Percentiles rank a stretch among this genome's conserved stretches.
Conservation (phyloP, 2,797 vertebrate species). For the Sarcoramphus papa region DNA sequence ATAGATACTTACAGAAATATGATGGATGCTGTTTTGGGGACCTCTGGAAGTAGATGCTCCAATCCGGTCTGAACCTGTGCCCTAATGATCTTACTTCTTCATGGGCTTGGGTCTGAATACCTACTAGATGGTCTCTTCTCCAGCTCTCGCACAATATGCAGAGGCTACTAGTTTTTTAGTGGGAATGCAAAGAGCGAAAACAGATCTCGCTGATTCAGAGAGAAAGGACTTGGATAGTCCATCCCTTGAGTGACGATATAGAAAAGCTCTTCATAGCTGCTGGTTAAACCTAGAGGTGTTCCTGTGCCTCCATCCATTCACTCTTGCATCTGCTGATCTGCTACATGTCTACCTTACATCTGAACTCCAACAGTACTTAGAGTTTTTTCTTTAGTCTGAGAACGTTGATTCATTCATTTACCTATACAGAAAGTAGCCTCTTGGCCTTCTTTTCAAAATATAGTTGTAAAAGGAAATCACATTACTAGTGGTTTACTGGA, state of each 20-base stretch:
- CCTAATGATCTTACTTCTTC: background rate
- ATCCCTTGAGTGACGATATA: background rate
- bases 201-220: background rate
- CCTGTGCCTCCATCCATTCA: background rate
- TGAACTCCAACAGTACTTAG: background rate
- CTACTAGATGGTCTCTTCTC: background rate
- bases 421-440: background rate
- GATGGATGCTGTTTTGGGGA: background rate
- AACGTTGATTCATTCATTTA: background rate
- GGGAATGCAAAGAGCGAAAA: background rate
- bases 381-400: background rate
- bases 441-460: background rate
- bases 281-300: background rate
- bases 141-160: rapidly evolving
- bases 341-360: background rate
- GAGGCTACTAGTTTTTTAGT: background rate
- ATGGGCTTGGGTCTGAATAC: background rate
- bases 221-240: background rate
- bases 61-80: background rate
- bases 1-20: background rate
- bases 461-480: background rate
- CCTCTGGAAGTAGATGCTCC: background rate
- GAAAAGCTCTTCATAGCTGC: background rate
- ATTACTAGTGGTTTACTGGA: background rate
- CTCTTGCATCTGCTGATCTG: background rate